These are phyloP conservation scores for Alviniconcha strummeri DNA, from an alignment of 2,888 invertebrate species.

Conservation along the genomic window DNA sequence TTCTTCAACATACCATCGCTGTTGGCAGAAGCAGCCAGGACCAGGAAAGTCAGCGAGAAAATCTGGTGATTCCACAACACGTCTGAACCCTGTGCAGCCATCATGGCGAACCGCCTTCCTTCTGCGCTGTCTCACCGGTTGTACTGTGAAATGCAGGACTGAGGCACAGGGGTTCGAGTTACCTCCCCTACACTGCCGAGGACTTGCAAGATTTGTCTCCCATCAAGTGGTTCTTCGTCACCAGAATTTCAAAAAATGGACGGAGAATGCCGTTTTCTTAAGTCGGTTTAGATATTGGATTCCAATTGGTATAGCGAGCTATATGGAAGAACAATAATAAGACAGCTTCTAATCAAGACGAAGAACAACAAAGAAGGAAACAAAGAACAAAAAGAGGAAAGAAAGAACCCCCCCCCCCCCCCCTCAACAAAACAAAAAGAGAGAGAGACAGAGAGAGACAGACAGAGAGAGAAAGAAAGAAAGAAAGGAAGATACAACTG, in stretches of 20 bases:
- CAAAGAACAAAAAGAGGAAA: no score
- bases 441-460: not conserved
- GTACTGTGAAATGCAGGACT: not conserved
- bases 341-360: no score
- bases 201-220: not conserved
- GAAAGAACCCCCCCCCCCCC: no score
- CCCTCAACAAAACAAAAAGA: not conserved
- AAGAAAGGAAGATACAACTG: no score
- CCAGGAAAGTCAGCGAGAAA: not conserved
- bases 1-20: not conserved
- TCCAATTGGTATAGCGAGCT: no score
- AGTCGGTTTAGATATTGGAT: no score
- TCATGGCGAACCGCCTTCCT: not conserved
- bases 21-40: not conserved
- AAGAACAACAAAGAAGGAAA: no score
- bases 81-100: no score
- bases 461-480: not conserved
- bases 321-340: no score
- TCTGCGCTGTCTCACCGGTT: not conserved
- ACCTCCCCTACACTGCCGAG: not conserved
- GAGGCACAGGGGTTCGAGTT: not conserved
- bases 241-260: no score
- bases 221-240: not conserved
- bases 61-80: not conserved
- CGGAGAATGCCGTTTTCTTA: no score